These are phyloP conservation scores for Drosophila sproati DNA, from an alignment of 1,140 invertebrate genomes.

Conservation along the genomic window DNA sequence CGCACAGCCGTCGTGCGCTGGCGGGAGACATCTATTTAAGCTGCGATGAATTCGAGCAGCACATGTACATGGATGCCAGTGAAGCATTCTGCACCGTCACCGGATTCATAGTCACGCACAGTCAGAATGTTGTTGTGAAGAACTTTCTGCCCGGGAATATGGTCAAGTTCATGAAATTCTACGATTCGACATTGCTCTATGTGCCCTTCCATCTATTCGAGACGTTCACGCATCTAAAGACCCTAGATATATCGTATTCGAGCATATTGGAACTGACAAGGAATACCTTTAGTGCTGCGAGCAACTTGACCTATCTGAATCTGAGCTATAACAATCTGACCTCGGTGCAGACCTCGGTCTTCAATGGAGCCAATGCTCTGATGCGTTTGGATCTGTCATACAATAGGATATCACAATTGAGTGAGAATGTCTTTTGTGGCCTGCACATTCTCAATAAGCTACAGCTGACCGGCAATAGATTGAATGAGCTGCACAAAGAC, in stretches of 20 bases:
- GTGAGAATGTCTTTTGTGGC: conserved; percentile 74
- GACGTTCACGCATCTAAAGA: conserved; percentile 67
- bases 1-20: background rate
- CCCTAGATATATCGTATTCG: conserved; percentile 74
- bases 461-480: conserved; percentile 61
- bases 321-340: conserved; percentile 76
- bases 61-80: conserved; percentile 56
- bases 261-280: conserved; percentile 72
- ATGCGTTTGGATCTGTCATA: conserved; percentile 75
- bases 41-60: conserved; percentile 77
- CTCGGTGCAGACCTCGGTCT: conserved; percentile 73
- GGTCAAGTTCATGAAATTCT: conserved; percentile 84
- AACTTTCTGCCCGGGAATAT: conserved; percentile 62
- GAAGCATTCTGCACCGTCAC: conserved; percentile 80
- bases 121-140: conserved; percentile 73
- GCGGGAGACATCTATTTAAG: conserved; percentile 65
- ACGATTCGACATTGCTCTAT: conserved; percentile 75
- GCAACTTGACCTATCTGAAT: conserved; percentile 70
- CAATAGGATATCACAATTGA: conserved; percentile 64
- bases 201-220: conserved; percentile 79
- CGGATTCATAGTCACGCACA: conserved; percentile 74
- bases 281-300: conserved; percentile 75
- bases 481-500: conserved; percentile 65
- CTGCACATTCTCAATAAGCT: conserved; percentile 67
- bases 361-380: conserved; percentile 70